These are phyloP conservation scores for Sanderia malayensis DNA, from an alignment of 30 jellyfish, hydroid and myxozoan species.

Conservation along the genomic window DNA sequence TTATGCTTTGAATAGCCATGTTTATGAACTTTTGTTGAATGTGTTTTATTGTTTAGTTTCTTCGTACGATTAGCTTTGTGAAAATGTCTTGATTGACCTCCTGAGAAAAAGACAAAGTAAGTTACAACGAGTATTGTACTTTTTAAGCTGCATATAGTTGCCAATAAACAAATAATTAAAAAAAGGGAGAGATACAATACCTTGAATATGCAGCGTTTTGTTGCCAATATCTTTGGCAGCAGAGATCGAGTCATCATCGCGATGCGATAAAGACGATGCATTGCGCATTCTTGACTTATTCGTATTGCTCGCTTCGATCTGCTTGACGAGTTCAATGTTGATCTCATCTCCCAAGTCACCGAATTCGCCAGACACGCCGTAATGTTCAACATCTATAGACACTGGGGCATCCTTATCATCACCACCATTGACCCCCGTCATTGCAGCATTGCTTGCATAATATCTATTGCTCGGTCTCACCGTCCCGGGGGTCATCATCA, in stretches of 20 bases:
- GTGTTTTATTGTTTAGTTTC: no score
- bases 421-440: slow-evolving; percentile 6
- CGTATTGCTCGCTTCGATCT: slow-evolving; percentile 23
- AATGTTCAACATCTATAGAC: slow-evolving; percentile 23
- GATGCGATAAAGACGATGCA: no score
- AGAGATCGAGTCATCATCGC: no score
- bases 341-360: slow-evolving; percentile 56
- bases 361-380: slow-evolving; percentile 51
- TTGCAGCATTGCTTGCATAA: background rate
- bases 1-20: background rate
- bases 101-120: no score
- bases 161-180: no score
- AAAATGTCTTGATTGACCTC: no score
- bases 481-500: slow-evolving; percentile 40
- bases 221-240: no score
- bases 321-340: slow-evolving; percentile 27
- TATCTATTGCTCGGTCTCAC: background rate
- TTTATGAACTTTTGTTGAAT: background rate
- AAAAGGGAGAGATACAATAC: no score
- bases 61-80: no score
- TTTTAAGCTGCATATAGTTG: no score
- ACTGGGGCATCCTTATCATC: slow-evolving; percentile 23
- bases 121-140: no score
- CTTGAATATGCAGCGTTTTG: no score
- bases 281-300: slow-evolving; percentile 9